Percentiles rank a stretch among this genome's conserved stretches.
Conservation (phyloP, 2,113 vertebrate genomes). For the Opisthocomus hoazin region DNA sequence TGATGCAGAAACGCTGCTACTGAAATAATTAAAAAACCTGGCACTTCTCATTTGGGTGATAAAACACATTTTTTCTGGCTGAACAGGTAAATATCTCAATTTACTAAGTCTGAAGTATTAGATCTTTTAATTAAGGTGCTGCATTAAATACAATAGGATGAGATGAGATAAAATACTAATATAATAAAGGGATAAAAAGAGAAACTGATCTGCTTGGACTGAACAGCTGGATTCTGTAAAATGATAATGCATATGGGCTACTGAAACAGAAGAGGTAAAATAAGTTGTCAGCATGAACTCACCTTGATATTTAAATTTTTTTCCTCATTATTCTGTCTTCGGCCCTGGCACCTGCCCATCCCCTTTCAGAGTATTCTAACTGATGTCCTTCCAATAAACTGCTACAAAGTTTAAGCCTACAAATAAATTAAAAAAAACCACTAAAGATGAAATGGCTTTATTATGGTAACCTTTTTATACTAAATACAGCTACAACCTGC, state of each 20-base stretch:
- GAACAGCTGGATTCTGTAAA: neutral
- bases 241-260: neutral
- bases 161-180: neutral
- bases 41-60: neutral
- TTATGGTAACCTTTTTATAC: neutral
- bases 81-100: neutral
- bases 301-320: constrained; percentile 27
- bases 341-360: neutral
- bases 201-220: neutral
- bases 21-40: neutral
- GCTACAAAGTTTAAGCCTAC: constrained; percentile 42
- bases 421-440: neutral
- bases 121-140: neutral
- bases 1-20: neutral
- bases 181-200: neutral
- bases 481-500: neutral
- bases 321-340: neutral
- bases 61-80: neutral
- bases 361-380: neutral
- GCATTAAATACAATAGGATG: neutral
- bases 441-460: neutral
- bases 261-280: neutral
- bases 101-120: neutral
- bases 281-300: neutral
- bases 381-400: neutral